Evolutionary conservation across 2,797 vertebrate species (phyloP).

Genomic region (Erethizon dorsatum): DNA sequence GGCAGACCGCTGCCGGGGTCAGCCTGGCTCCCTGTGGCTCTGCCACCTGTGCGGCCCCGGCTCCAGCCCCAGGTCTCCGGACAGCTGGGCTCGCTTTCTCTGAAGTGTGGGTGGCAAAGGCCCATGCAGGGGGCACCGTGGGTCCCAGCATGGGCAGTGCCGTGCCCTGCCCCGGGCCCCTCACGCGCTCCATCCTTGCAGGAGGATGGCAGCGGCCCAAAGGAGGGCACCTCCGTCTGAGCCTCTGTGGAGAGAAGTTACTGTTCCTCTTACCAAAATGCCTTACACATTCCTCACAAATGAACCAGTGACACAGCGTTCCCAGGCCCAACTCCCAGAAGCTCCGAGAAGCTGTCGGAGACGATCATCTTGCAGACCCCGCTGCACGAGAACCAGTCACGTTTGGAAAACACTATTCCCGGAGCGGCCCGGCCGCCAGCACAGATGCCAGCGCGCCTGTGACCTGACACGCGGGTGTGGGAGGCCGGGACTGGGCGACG

Average conservation of each 20-base stretch:
- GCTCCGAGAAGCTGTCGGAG: conserved; percentile 88
- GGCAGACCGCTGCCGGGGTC: too few species aligned
- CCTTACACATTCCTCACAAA: conserved; percentile 97
- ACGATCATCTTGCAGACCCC: conserved; percentile 74
- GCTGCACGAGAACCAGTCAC: conserved; percentile 89
- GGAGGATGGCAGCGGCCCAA: conserved; percentile 92
- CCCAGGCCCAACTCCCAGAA: conserved; percentile 91
- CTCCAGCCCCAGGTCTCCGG: neutral
- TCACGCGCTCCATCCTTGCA: conserved; percentile 81
- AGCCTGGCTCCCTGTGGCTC: too few species aligned
- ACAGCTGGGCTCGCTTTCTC: neutral
- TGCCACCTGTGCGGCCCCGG: neutral
- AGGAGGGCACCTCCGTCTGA: conserved; percentile 98
- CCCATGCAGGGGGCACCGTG: too few species aligned
- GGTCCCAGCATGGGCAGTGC: neutral
- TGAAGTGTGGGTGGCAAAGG: neutral
- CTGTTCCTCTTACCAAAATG: conserved; percentile 95
- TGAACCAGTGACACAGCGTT: conserved; percentile 72
- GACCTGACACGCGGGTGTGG: conserved; percentile 85
- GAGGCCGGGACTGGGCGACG: conserved; percentile 82
- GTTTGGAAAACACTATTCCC: conserved; percentile 91
- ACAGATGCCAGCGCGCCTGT: conserved; percentile 83
- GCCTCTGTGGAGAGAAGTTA: conserved; percentile 85
- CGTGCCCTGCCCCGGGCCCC: neutral
- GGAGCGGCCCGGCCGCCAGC: conserved; percentile 87